Evolutionary conservation across 2,888 invertebrate species (phyloP).

Genomic region (Meteorus colon): DNA sequence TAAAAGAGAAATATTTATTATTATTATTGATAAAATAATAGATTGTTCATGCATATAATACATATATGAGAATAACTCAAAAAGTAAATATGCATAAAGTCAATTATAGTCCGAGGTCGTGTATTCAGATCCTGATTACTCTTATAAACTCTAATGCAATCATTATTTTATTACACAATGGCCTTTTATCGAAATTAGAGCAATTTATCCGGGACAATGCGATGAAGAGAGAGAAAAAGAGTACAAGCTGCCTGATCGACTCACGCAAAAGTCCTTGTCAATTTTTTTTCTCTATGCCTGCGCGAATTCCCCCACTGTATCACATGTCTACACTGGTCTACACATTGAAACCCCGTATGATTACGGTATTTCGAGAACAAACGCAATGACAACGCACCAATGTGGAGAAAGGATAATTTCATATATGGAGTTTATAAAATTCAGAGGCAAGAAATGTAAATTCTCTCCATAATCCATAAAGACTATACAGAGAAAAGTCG

Average conservation of each 20-base stretch:
- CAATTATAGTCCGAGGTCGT: conserved; percentile 32
- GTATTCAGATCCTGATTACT: conserved; percentile 48
- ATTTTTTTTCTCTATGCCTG: conserved; percentile 40
- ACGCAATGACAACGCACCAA: conserved; percentile 48
- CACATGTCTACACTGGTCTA: background rate
- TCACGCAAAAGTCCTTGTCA: conserved; percentile 46
- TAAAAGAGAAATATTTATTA: background rate
- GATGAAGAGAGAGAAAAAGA: conserved; percentile 26
- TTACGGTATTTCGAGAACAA: conserved; percentile 49
- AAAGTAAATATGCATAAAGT: background rate
- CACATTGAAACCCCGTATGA: conserved; percentile 30
- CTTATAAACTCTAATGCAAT: conserved; percentile 52
- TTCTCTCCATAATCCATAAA: background rate
- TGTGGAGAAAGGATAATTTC: conserved; percentile 43
- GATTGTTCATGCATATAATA: background rate
- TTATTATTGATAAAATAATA: background rate
- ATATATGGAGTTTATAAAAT: background rate
- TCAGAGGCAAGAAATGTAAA: background rate
- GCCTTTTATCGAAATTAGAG: conserved; percentile 58
- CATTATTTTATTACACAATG: conserved; percentile 60
- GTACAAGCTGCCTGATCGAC: conserved; percentile 28
- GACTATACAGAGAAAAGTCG: background rate
- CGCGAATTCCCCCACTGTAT: conserved; percentile 35
- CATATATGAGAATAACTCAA: background rate
- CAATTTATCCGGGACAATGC: conserved; percentile 1